Percentiles rank a stretch among this genome's conserved stretches.
phyloP scores from a whole-genome alignment of 1,140 invertebrate species.

The Helicorthomorpha holstii region DNA sequence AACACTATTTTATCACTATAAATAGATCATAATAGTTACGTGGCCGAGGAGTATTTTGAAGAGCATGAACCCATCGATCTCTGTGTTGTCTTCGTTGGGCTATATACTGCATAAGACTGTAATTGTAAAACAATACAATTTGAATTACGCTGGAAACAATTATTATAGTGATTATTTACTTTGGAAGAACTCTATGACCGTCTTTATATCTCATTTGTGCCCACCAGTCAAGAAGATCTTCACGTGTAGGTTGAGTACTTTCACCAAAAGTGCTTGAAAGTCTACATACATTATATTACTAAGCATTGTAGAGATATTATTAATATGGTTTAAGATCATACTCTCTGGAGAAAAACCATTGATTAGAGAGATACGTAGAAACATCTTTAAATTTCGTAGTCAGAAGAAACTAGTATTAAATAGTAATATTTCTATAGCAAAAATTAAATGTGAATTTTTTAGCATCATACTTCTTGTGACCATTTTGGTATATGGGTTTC shows the following conservation, averaged over 20 bases:
- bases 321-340: too few species aligned
- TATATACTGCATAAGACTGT: not conserved
- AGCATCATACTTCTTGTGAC: slow-evolving; percentile 14
- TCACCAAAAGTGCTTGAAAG: not conserved
- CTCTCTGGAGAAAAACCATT: not conserved
- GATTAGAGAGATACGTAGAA: not conserved
- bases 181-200: slow-evolving; percentile 13
- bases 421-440: not conserved
- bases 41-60: slow-evolving; percentile 15
- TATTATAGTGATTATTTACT: too few species aligned
- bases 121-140: not conserved
- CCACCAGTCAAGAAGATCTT: slow-evolving; percentile 19
- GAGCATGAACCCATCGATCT: slow-evolving; percentile 19
- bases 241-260: slow-evolving; percentile 13
- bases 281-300: not conserved
- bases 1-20: not conserved
- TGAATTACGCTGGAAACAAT: not conserved
- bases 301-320: too few species aligned
- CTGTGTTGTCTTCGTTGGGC: slow-evolving; percentile 9
- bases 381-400: not conserved
- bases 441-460: not conserved
- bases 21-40: not conserved
- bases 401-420: not conserved
- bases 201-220: slow-evolving; percentile 12
- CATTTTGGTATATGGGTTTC: not conserved